Base-by-base conservation (phyloP, 2,888 invertebrate genomes). In the Rhagophthalmus giganteus region DNA sequence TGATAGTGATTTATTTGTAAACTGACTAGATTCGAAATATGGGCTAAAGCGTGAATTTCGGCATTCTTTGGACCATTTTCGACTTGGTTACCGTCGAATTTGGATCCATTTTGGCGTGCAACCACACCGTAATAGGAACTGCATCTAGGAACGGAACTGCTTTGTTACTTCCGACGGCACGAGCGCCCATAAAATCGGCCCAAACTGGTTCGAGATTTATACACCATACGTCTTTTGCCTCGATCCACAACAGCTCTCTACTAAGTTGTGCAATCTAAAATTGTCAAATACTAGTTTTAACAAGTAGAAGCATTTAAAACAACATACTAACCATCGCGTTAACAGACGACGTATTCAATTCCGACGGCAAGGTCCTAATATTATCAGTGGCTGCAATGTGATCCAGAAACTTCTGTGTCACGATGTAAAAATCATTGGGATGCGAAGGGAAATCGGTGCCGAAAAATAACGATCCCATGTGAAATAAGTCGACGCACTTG, bases 1-100 rank as follows among this genome's bases (percentile, higher is more conserved):
- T 96, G 95, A 75, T 90, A 94, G 74, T 95, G 95, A 78, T 94
- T 95, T 52, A 97, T 80, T 75, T 96, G 95, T 2, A 94, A 79
- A 58, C 91, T 91, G 39, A 94, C 85, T 66, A 94, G 79, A 65
- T 90, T 90, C 38, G 87, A 84, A 38, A 94, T 86, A 65, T 92
- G 85, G 0, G 88, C 87, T 37, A 95, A 81, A 14, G 88, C 83
- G 74, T 90, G 90, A 58, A 93, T 83, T 61, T 88, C 86, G 6
- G 87, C 85, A 55, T 79, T 76, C 11, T 73, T 73, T 9, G 59
- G 50, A 53, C 57, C 38, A 37, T 42, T 38, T 31, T 56, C 54
- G 53, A 46, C 8, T 44, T 35, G 52, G 64, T 65, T 13, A 70
- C 56, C 3, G 75, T 75, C 2, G 74, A 72, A 62, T 74, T 74